Evolutionary conservation across 1,140 invertebrate species (phyloP), one percentile per base, ranked within the genome.

Genomic region (Cheumatopsyche charites): DNA sequence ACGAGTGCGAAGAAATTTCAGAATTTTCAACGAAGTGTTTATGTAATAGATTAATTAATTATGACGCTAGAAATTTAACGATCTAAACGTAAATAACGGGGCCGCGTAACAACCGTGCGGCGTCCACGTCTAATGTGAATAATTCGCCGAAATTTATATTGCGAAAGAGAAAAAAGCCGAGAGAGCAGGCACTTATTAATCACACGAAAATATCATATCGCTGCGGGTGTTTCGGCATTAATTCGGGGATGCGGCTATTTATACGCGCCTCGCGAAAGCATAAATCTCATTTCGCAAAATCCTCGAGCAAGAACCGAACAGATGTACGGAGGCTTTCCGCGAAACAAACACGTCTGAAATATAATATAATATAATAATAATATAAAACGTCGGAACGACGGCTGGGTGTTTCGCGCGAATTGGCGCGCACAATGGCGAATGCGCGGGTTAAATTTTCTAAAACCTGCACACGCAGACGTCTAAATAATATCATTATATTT

Each of bases 401-500:
- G 25, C 3, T 61, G 55, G 21, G 15, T 45, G 15, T 45, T 41
- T 21, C 62, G 62, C 62, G 29, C 42, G 62, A 42, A 45, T 41
- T 42, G 42, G 62, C 19, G n/a, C n/a, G 36, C 62, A 45, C 42
- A 41, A 63, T 15, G 62, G 29, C 62, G 17, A 17, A 23, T 1
- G 19, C 13, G 41, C 58, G 26, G 58, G 68, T 61, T 70, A 70
- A 70, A 70, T 45, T 70, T 70, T 62, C 58, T 62, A 23, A 23
- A 70, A 70, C 36, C n/a, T 26, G 36, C 55, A 9, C 29, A 9
- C 29, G 12, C 13, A 3, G 4, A 23, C 25, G 11, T 17, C 55
- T 36, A 36, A 36, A 36, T 36, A 36, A 36, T 36, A 36, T 36
- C 9, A 36, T 36, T 29, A 36, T 55, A 55, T 68, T 68, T 68